phyloP scores from a whole-genome alignment of 1,140 invertebrate genomes.

The Bicyclus anynana region DNA sequence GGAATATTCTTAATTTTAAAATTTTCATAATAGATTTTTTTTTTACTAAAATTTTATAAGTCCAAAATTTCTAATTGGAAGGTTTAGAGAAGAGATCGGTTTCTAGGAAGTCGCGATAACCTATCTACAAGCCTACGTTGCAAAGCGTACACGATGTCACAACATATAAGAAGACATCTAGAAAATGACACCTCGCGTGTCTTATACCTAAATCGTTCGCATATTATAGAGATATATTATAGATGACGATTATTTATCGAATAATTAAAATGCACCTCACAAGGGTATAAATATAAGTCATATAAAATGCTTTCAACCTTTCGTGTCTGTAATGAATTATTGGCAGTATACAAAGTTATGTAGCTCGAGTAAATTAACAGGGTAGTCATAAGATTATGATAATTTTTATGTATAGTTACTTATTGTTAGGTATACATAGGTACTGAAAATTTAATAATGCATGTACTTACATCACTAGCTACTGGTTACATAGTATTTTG shows the following conservation, averaged over 20 bases:
- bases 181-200: constrained; percentile 59
- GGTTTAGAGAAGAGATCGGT: constrained; percentile 66
- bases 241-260: constrained; percentile 60
- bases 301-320: constrained; percentile 52
- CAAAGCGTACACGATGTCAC: constrained; percentile 68
- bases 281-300: constrained; percentile 51
- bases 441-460: constrained; percentile 23
- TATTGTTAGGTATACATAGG: background rate
- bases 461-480: constrained; percentile 54
- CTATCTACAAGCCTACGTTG: constrained; percentile 70
- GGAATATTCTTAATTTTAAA: constrained; percentile 47
- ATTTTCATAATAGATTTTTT: constrained; percentile 62
- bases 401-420: background rate
- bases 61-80: constrained; percentile 69
- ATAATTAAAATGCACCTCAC: constrained; percentile 69
- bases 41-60: constrained; percentile 58
- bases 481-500: constrained; percentile 62
- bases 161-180: constrained; percentile 69
- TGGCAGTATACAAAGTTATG: constrained; percentile 13
- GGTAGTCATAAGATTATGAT: background rate
- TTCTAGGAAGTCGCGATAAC: constrained; percentile 72
- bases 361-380: constrained; percentile 12
- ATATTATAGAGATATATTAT: constrained; percentile 63
- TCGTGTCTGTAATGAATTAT: constrained; percentile 36
- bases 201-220: constrained; percentile 57